These are phyloP conservation scores for Paragorgia papillata DNA, from an alignment of 92 coral and sea anemone genomes.

Conservation along the genomic window DNA sequence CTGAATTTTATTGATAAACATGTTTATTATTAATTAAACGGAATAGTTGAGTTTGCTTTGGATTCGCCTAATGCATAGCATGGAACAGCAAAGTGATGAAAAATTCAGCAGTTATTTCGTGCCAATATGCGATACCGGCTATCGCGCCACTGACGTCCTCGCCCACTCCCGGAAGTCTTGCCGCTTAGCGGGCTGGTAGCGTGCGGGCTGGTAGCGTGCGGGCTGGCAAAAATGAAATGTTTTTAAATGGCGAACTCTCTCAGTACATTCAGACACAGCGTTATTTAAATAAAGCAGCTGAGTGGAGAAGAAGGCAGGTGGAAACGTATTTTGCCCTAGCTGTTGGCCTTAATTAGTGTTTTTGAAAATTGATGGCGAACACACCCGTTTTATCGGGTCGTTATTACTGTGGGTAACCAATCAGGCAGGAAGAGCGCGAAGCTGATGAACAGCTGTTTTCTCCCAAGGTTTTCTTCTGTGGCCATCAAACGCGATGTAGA, in stretches of 20 bases:
- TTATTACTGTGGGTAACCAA: conserved; percentile 6
- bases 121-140: too few relatives aligned
- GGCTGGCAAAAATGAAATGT: background rate
- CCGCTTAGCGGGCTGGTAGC: background rate
- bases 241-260: background rate
- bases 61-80: conserved; percentile 1
- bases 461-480: conserved; percentile 70
- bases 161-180: conserved; percentile 1
- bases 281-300: background rate
- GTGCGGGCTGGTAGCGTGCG: background rate
- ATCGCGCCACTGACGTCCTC: background rate
- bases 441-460: conserved; percentile 80
- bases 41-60: background rate
- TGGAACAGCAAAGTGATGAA: conserved; percentile 6
- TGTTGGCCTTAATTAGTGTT: too few relatives aligned
- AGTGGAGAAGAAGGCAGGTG: background rate
- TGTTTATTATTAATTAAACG: background rate
- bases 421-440: conserved; percentile 38
- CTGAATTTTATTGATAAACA: background rate
- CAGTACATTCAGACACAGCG: background rate
- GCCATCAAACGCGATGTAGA: background rate
- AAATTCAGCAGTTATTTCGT: conserved; percentile 17
- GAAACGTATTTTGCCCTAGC: too few relatives aligned
- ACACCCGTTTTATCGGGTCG: background rate
- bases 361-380: too few relatives aligned